These are phyloP conservation scores for Chrysopilus asiliformis DNA, from an alignment of 2,888 invertebrate genomes.

Conservation along the genomic window DNA sequence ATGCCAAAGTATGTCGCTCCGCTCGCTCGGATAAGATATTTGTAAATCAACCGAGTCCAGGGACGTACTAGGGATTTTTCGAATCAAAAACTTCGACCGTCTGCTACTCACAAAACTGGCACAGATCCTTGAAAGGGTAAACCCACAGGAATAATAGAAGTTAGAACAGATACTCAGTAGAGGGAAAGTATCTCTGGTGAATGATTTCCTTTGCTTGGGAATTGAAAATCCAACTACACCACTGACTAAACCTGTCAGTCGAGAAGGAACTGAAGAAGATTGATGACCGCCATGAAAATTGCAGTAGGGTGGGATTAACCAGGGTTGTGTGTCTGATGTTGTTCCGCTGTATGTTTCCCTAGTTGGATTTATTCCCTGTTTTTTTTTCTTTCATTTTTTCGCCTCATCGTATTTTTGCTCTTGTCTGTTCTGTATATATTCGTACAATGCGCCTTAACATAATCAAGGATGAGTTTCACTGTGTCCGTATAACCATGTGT, in stretches of 20 bases:
- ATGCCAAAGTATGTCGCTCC: no score
- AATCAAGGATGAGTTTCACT: not conserved
- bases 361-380: no score
- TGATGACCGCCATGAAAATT: conserved; percentile 38
- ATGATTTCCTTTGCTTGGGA: no score
- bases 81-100: no score
- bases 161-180: no score
- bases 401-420: conserved; percentile 7
- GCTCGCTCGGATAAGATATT: no score
- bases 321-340: conserved; percentile 6
- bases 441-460: conserved; percentile 4
- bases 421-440: conserved; percentile 2
- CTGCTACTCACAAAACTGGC: no score
- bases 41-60: no score
- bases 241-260: conserved; percentile 33
- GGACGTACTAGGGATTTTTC: no score
- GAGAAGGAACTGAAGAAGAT: conserved; percentile 36
- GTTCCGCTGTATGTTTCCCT: conserved; percentile 6
- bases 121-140: no score
- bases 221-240: conserved; percentile 6
- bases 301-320: conserved; percentile 21
- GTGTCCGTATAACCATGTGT: not conserved
- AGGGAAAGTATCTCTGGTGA: no score
- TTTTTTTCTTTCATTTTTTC: conserved; percentile 5
- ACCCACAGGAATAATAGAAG: no score